Percentiles rank a stretch among this genome's conserved stretches.
Evolutionary conservation across 2,113 vertebrate genomes (phyloP).

Genomic region (Prochilodus magdalenae): DNA sequence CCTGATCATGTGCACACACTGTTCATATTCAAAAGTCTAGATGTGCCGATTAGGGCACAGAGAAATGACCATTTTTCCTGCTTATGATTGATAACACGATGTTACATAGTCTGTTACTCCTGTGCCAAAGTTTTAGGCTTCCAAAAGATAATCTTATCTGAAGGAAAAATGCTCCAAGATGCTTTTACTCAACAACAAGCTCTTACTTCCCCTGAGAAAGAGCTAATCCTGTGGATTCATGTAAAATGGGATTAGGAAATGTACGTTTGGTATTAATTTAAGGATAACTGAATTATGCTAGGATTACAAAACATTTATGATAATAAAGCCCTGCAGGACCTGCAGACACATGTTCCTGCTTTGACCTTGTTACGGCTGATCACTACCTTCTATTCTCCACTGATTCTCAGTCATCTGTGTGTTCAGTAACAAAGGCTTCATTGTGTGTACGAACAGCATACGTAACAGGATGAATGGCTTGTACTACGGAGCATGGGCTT

Average conservation of each 20-base stretch:
- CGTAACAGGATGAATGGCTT: background rate
- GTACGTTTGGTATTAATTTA: background rate
- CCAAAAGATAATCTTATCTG: background rate
- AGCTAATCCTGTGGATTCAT: background rate
- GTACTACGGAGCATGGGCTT: background rate
- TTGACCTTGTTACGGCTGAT: background rate
- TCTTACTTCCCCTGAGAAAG: background rate
- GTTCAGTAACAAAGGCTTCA: background rate
- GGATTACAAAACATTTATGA: slow-evolving; percentile 4
- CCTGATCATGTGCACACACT: no score
- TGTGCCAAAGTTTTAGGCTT: background rate
- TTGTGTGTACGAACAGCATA: background rate
- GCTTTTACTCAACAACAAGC: background rate
- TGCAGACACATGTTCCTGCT: background rate
- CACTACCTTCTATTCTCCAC: background rate
- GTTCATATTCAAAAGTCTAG: no score
- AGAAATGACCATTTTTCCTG: background rate
- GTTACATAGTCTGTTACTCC: background rate
- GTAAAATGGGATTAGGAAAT: background rate
- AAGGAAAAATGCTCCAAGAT: background rate
- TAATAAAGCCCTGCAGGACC: background rate
- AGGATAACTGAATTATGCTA: background rate
- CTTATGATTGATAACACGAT: background rate
- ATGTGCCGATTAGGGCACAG: background rate
- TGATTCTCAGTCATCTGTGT: background rate